Evolutionary conservation across 2,888 invertebrate genomes (phyloP).

Genomic region (Eristalis intricaria): DNA sequence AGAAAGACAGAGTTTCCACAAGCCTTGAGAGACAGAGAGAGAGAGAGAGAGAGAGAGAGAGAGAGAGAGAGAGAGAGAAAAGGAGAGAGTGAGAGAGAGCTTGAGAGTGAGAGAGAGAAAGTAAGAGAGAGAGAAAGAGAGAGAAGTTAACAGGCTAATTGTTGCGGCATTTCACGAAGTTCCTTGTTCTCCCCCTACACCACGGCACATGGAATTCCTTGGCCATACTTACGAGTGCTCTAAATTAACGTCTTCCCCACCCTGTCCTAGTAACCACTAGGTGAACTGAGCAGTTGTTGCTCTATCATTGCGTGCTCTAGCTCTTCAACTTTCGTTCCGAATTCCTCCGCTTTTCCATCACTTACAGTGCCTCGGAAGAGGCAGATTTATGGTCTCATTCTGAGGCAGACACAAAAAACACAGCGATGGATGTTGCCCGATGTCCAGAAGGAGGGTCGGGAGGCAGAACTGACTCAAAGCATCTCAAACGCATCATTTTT

Average conservation of each 20-base stretch:
- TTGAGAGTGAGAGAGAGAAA: too few relatives aligned
- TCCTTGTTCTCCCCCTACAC: not conserved
- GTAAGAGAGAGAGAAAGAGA: not conserved
- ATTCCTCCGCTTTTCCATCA: not conserved
- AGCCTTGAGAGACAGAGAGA: too few relatives aligned
- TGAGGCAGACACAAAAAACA: not conserved
- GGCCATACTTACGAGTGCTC: not conserved
- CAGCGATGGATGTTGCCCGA: not conserved
- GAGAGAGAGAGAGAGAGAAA: too few relatives aligned
- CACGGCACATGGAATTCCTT: not conserved
- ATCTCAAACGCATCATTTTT: too few relatives aligned
- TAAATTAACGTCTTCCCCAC: not conserved
- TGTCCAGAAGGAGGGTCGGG: too few relatives aligned
- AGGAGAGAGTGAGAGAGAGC: too few relatives aligned
- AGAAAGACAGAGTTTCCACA: too few relatives aligned
- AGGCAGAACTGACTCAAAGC: too few relatives aligned
- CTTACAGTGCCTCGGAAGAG: too few relatives aligned
- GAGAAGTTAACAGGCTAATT: not conserved
- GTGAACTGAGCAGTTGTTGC: not conserved
- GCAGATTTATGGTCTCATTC: too few relatives aligned
- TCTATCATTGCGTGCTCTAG: slow-evolving; percentile 12
- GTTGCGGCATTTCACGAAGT: slow-evolving; percentile 2
- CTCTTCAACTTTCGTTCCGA: slow-evolving; percentile 10
- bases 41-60: too few relatives aligned
- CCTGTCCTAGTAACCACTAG: not conserved